Evolutionary conservation across 2,797 vertebrate genomes (phyloP).

Genomic region (Peromyscus nudipes): DNA sequence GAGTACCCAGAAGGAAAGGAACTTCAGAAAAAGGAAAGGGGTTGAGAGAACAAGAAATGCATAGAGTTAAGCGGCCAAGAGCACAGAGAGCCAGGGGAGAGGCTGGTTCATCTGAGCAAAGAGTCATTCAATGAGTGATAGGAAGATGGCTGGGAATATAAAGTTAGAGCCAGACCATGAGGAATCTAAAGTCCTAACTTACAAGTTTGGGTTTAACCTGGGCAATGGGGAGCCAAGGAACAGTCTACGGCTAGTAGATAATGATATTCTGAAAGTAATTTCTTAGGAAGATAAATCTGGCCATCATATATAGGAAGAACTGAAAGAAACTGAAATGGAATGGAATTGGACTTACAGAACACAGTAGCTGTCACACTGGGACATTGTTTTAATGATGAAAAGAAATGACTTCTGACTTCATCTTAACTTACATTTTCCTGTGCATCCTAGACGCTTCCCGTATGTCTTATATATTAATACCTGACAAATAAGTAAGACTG

Average conservation of each 20-base stretch:
- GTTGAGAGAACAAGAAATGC: not conserved
- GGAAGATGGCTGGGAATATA: not conserved
- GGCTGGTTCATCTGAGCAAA: not conserved
- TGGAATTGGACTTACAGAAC: not conserved
- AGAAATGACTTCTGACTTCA: not conserved
- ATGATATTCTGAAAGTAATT: not conserved
- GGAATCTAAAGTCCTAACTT: not conserved
- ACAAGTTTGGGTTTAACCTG: conserved; percentile 21
- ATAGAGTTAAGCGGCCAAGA: not conserved
- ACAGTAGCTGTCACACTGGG: not conserved
- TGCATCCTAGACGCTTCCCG: not conserved
- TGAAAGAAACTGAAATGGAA: not conserved
- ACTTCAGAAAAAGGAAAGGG: conserved; percentile 15
- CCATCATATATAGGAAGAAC: not conserved
- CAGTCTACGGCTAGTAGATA: not conserved
- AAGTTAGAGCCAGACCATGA: not conserved
- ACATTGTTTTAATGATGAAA: conserved; percentile 10
- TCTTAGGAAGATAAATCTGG: conserved; percentile 26
- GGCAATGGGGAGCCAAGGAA: not conserved
- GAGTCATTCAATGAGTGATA: not conserved
- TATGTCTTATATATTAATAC: not conserved
- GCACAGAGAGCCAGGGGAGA: not conserved
- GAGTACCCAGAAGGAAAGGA: not conserved
- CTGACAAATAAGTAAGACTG: conserved; percentile 49
- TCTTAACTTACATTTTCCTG: conserved; percentile 14